Conservation (phyloP, 1,140 invertebrate species). For the Drosophila rhopaloa region DNA sequence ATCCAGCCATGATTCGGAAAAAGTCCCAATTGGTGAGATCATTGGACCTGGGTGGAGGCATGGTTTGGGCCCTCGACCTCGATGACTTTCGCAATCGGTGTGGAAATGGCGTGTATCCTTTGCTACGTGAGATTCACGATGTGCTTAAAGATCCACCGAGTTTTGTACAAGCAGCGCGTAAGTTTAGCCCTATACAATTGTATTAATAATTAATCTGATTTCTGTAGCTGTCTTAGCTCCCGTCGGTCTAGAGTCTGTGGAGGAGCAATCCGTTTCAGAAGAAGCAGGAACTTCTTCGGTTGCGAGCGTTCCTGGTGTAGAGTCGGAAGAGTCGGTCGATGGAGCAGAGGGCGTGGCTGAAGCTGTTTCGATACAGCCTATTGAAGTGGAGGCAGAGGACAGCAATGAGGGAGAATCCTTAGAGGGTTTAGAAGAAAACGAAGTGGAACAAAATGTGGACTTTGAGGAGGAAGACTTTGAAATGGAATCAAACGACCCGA, state of each 20-base stretch:
- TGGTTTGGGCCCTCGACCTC: conserved; percentile 96
- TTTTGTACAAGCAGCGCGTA: conserved; percentile 62
- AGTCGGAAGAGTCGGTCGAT: conserved; percentile 17
- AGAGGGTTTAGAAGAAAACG: conserved; percentile 50
- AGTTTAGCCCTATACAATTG: conserved; percentile 16
- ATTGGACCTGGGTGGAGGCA: conserved; percentile 92
- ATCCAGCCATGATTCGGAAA: conserved; percentile 90
- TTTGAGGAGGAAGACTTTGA: conserved; percentile 56
- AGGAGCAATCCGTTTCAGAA: conserved; percentile 42
- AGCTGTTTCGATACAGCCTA: background rate
- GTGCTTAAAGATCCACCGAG: conserved; percentile 85
- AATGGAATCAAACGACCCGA: conserved; percentile 21
- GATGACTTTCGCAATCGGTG: conserved; percentile 93
- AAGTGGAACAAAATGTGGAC: conserved; percentile 57
- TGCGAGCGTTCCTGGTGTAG: conserved; percentile 32
- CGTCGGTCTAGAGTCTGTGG: conserved; percentile 14
- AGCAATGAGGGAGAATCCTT: conserved; percentile 1
- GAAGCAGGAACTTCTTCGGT: conserved; percentile 15
- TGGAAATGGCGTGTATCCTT: conserved; percentile 90
- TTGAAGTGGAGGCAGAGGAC: background rate
- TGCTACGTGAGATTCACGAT: conserved; percentile 89
- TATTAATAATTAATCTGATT: too few species aligned
- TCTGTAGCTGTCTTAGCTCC: too few species aligned
- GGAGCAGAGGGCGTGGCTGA: conserved; percentile 5
- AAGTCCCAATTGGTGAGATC: conserved; percentile 92